Evolutionary conservation across 2,888 invertebrate species (phyloP).

Genomic region (Drosophila phalerata): DNA sequence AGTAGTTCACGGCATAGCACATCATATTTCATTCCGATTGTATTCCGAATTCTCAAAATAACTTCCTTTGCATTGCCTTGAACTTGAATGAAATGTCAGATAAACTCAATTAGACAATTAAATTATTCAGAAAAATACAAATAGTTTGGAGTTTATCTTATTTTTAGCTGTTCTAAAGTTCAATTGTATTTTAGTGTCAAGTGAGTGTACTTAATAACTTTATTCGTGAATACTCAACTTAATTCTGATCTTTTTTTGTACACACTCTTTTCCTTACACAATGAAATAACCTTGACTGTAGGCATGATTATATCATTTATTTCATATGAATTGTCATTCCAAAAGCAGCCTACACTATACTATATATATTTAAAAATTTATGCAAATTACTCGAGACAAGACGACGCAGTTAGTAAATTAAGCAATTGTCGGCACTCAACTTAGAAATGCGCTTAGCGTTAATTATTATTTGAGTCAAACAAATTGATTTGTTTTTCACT

Average conservation of each 20-base stretch:
- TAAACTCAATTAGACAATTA: neutral
- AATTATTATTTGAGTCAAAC: slow-evolving; percentile 59
- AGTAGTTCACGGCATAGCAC: slow-evolving; percentile 9
- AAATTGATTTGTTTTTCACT: slow-evolving; percentile 44
- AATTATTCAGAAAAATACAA: neutral
- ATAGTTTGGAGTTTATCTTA: neutral
- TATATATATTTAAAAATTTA: slow-evolving; percentile 31
- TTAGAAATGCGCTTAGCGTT: slow-evolving; percentile 23
- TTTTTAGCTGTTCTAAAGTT: neutral
- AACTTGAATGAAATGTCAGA: slow-evolving; percentile 3
- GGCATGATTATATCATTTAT: slow-evolving; percentile 4
- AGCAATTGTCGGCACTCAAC: slow-evolving; percentile 21
- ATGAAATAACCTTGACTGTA: slow-evolving; percentile 5
- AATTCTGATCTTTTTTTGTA: neutral
- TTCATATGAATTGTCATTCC: slow-evolving; percentile 9
- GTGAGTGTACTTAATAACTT: neutral
- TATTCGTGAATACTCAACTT: neutral
- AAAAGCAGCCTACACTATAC: slow-evolving; percentile 6
- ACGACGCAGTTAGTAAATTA: slow-evolving; percentile 39
- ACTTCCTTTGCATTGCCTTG: slow-evolving; percentile 1
- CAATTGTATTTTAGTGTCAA: neutral
- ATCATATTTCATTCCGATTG: slow-evolving; percentile 13
- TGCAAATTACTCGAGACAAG: slow-evolving; percentile 47
- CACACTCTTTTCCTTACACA: neutral
- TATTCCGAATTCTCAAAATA: neutral